Evolutionary conservation across 2,888 invertebrate genomes (phyloP).

Genomic region (Nephrotoma flavescens): DNA sequence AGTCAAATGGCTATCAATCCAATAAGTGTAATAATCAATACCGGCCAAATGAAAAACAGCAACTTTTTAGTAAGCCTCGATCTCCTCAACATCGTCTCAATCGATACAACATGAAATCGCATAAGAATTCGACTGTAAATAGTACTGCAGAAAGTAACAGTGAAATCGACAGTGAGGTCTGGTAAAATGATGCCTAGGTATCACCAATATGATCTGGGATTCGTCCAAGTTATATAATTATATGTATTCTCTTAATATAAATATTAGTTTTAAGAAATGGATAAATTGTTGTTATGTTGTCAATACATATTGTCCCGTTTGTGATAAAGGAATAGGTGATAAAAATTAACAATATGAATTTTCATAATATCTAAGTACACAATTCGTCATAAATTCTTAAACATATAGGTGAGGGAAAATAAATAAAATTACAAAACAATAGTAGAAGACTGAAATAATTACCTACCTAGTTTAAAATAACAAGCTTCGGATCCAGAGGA

Average conservation of each 20-base stretch:
- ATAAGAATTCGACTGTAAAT: neutral
- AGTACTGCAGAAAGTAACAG: neutral
- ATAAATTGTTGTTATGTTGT: neutral
- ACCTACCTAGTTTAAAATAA: too few species aligned
- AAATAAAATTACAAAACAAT: neutral
- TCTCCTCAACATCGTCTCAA: neutral
- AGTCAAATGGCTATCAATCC: neutral
- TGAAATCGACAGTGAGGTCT: neutral
- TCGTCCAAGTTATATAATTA: neutral
- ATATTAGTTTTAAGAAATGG: neutral
- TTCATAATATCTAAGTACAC: too few species aligned
- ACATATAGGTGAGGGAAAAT: neutral
- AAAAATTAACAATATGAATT: too few species aligned
- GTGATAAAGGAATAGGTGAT: too few species aligned
- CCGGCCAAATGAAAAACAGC: neutral
- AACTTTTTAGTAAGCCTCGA: neutral
- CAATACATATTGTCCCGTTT: too few species aligned
- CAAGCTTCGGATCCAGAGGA: too few species aligned
- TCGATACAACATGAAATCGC: neutral
- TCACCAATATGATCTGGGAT: neutral
- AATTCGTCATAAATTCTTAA: too few species aligned
- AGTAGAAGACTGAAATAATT: too few species aligned
- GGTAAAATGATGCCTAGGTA: neutral
- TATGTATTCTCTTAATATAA: neutral
- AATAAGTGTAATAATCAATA: neutral